Evolutionary conservation across 2,113 vertebrate genomes (phyloP), one percentile per base, ranked within the genome.

Genomic region (Gopherus flavomarginatus): DNA sequence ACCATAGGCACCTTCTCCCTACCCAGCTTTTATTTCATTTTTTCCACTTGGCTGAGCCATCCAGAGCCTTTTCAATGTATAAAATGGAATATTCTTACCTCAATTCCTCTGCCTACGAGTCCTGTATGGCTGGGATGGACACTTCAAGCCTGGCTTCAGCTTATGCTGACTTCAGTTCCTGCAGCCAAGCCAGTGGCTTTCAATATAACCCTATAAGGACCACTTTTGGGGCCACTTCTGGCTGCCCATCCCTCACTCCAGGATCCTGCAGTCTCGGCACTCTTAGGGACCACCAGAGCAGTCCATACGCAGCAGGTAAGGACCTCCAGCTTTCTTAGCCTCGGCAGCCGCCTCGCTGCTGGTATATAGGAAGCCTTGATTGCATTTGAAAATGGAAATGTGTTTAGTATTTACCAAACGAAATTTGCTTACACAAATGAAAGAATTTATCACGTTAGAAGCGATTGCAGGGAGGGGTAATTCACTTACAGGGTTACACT

Each of bases 11-110:
- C 98, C 98, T 98, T 98, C 98, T 98, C 98, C 98, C 97, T 97
- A 98, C 97, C 96, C 98, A 98, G 97, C 98, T 98, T 98, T 98
- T 95, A 98, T 98, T 97, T 98, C 97, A 84, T 97, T 98, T 98
- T 98, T 97, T 98, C 97, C 98, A 97, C 95, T 97, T 98, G 98
- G 98, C 99, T 98, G 98, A 99, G 99, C 98, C 98, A 98, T 98
- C 97, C 98, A 98, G 99, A 99, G 98, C 98, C 98, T 99, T 99
- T 99, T 99, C 99, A 99, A 99, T 99, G 99, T 99, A 99, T 99
- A 99, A 99, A 99, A 99, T 99, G 99, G 99, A 99, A 99, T 99
- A 99, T 99, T 99, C 99, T 99, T 99, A 99, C 99, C 99, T 99
- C 98, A 99, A 99, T 99, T 99, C 99, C 99, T 99, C 99, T 98